These are phyloP conservation scores for Axis porcinus DNA, from an alignment of 2,113 vertebrate genomes.

Conservation along the genomic window DNA sequence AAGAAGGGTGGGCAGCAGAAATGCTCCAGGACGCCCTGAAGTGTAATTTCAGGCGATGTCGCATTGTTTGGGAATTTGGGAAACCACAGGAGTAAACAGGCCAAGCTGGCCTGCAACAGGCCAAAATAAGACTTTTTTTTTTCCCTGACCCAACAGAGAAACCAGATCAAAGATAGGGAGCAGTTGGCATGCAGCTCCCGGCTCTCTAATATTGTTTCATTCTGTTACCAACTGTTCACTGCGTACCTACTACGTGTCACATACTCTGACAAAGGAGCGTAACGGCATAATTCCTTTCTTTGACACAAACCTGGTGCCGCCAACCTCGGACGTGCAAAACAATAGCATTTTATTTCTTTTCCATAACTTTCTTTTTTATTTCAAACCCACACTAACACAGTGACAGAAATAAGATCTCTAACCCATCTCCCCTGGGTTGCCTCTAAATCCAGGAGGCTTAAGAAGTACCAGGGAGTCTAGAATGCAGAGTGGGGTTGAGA, in stretches of 20 bases:
- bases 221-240: neutral
- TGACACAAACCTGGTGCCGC: neutral
- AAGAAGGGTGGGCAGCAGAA: conserved; percentile 56
- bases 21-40: conserved; percentile 48
- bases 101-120: conserved; percentile 58
- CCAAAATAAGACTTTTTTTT: conserved; percentile 32
- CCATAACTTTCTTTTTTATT: neutral
- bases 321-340: neutral
- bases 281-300: neutral
- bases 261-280: neutral
- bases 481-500: neutral
- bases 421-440: neutral
- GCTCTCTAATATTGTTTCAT: neutral
- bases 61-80: conserved; percentile 63
- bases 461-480: neutral
- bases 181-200: neutral
- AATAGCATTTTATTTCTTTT: neutral
- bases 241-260: neutral
- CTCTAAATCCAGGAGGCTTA: neutral
- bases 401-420: neutral
- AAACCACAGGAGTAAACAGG: conserved; percentile 68
- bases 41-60: conserved; percentile 51
- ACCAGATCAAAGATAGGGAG: conserved; percentile 53
- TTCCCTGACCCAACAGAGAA: conserved; percentile 8
- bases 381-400: neutral